These are phyloP conservation scores for Synergus umbraculus DNA, from an alignment of 2,888 invertebrate genomes.

Conservation along the genomic window DNA sequence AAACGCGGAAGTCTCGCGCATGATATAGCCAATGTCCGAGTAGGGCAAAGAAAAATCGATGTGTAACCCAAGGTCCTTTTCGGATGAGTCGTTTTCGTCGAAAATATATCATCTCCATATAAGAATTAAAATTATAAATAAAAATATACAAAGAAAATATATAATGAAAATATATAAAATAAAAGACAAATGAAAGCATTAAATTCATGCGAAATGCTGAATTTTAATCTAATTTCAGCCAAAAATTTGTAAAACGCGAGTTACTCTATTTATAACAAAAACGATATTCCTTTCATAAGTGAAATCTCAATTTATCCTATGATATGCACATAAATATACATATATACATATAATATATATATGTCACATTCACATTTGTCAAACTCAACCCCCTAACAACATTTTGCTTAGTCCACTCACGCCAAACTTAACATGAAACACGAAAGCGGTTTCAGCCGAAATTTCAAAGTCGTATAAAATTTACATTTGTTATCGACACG, in stretches of 20 bases:
- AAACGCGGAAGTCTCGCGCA: conserved; percentile 21
- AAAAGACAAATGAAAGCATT: background rate
- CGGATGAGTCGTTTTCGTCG: background rate
- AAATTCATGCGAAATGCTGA: background rate
- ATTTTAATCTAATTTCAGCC: conserved; percentile 8
- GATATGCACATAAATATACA: conserved; percentile 13
- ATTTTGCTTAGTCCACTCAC: background rate
- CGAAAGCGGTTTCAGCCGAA: conserved; percentile 16
- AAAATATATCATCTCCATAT: background rate
- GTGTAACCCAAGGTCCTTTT: conserved; percentile 31
- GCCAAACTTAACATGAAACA: conserved; percentile 12
- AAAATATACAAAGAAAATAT: no score
- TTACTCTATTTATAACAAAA: conserved; percentile 1
- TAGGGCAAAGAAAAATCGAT: conserved; percentile 33
- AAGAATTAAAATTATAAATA: no score
- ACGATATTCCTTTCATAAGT: conserved; percentile 26
- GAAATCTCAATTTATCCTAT: background rate
- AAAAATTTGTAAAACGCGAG: background rate
- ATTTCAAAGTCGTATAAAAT: conserved; percentile 22
- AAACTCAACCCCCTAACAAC: background rate
- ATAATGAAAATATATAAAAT: no score
- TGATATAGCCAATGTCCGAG: conserved; percentile 34
- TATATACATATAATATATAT: conserved; percentile 5
- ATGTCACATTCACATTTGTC: conserved; percentile 26
- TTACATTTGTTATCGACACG: conserved; percentile 10